Base-by-base conservation (phyloP, 2,888 invertebrate species). In the Germaria angustata region DNA sequence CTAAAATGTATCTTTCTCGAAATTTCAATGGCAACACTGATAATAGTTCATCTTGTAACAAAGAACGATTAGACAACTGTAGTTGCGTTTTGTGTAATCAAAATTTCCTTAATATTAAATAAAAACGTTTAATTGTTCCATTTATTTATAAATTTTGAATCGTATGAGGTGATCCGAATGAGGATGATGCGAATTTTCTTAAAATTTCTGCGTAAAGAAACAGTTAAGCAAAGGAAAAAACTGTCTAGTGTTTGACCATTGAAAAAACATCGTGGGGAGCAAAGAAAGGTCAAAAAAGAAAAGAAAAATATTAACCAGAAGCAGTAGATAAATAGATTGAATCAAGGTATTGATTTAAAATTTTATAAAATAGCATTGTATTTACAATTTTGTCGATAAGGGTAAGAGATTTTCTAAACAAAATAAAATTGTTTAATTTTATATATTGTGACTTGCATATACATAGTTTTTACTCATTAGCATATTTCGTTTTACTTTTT, bases 201-300 rank as follows among this genome's bases (percentile, higher is more conserved):
- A 53, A 82, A 75, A 61, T 49, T 79, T 51, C 46, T 59, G 66
- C 65, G 71, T 66, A 63, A 49, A 76, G 82, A 82, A 63, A 77
- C 63, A 66, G 75, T 82, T 59, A 82, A 78, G 75, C 78, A 78
- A 79, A 82, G 82, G 66, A 79, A 66, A 76, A 79, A 82, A 51
- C 71, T 82, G 75, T 66, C 53, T 59, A 73, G 73, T 11, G 79
- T 79, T 79, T 82, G 82, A 82, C 79, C 66, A 66, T 46, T 46
- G 73, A 55, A 75, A 73, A 66, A 75, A 28, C 59, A 49, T 57
- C 39, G 44, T 75, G 63, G 11, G 49, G 39, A 49, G 63, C 44
- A 41, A n/a, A 59, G 44, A 65, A 72, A 71, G 75, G 53, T 79
- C 63, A 79, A 79, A 75, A 57, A 73, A 44, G 22, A 32, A n/a